Evolutionary conservation across 2,888 invertebrate species (phyloP).

Genomic region (Oegoconia quadripuncta): DNA sequence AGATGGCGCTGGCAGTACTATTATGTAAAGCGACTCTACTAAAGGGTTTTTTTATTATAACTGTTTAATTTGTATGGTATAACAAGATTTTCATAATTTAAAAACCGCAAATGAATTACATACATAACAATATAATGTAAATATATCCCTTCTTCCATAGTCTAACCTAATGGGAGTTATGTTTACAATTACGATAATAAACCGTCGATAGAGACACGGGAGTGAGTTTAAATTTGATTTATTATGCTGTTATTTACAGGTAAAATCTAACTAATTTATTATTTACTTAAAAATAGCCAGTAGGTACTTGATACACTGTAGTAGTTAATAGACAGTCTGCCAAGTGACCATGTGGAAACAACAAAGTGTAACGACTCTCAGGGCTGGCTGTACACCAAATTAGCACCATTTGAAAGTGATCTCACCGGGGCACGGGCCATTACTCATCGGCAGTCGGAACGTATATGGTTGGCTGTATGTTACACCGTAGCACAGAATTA

Average conservation of each 20-base stretch:
- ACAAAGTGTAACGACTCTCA: slow-evolving; percentile 50
- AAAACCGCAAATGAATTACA: too few species aligned
- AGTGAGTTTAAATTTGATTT: too few species aligned
- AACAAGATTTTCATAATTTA: background rate
- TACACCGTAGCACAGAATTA: background rate
- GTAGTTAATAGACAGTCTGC: slow-evolving; percentile 1
- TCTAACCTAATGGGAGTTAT: too few species aligned
- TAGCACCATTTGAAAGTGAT: slow-evolving; percentile 66
- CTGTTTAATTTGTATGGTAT: background rate
- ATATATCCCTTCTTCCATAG: too few species aligned
- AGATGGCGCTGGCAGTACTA: slow-evolving; percentile 58
- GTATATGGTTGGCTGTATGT: slow-evolving; percentile 1
- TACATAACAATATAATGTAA: too few species aligned
- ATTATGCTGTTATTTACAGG: too few species aligned
- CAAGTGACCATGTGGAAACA: slow-evolving; percentile 26
- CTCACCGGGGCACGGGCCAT: slow-evolving; percentile 55
- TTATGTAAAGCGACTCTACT: background rate
- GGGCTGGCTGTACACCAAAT: slow-evolving; percentile 43
- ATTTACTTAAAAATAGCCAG: too few species aligned
- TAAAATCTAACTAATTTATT: too few species aligned
- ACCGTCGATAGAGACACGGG: too few species aligned
- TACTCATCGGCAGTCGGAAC: slow-evolving; percentile 57
- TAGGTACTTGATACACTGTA: background rate
- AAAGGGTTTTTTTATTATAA: background rate
- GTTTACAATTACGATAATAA: too few species aligned